These are phyloP conservation scores for Cydia strobilella DNA, from an alignment of 1,140 invertebrate genomes.

Conservation along the genomic window DNA sequence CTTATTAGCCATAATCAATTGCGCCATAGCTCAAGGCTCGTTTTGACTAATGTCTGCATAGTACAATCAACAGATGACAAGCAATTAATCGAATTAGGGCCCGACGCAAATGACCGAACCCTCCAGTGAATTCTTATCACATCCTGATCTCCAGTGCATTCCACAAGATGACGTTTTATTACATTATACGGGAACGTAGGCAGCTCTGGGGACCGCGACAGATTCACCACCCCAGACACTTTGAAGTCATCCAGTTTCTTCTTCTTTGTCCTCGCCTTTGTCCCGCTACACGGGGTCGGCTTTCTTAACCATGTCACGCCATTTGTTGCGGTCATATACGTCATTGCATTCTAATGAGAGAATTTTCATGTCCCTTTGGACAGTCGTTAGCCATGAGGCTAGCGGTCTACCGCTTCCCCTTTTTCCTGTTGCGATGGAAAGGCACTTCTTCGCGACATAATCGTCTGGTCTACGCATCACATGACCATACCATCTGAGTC, in stretches of 20 bases:
- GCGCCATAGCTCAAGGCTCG: conserved; percentile 41
- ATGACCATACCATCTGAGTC: too few species aligned
- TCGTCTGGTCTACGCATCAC: conserved; percentile 10
- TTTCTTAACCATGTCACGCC: conserved; percentile 15
- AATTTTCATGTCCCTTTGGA: conserved; percentile 14
- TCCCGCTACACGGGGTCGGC: conserved; percentile 32
- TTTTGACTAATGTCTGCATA: conserved; percentile 70
- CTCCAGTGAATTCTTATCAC: conserved; percentile 23
- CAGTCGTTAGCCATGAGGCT: not conserved
- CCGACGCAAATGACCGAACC: conserved; percentile 28
- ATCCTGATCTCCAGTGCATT: conserved; percentile 15
- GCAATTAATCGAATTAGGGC: conserved; percentile 69
- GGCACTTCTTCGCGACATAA: conserved; percentile 10
- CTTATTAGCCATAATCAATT: conserved; percentile 7
- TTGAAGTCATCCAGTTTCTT: not conserved
- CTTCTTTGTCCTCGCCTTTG: conserved; percentile 12
- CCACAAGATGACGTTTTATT: conserved; percentile 21
- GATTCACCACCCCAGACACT: not conserved
- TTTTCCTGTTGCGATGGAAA: not conserved
- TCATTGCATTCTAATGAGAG: not conserved
- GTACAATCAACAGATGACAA: conserved; percentile 72
- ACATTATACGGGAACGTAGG: not conserved
- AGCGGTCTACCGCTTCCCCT: conserved; percentile 4
- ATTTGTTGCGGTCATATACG: not conserved
- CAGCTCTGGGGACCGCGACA: not conserved